These are phyloP conservation scores for Tenualosa thibaudeaui DNA, from an alignment of 2,797 vertebrate species.

Conservation along the genomic window DNA sequence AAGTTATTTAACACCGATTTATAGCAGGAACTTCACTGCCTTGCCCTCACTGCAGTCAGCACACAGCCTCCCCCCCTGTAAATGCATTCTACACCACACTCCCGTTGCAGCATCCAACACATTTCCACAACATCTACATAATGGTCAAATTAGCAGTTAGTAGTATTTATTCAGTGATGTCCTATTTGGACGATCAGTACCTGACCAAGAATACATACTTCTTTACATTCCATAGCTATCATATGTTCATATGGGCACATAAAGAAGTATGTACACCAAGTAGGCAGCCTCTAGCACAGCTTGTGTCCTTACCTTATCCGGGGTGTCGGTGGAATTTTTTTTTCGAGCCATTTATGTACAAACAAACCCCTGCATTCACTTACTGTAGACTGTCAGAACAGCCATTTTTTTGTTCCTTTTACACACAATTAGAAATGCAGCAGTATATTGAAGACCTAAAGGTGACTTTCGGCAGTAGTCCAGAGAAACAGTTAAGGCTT, in stretches of 20 bases:
- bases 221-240: constrained; percentile 99
- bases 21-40: constrained; percentile 4
- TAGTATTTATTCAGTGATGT: constrained; percentile 38
- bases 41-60: constrained; percentile 7
- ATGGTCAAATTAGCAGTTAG: constrained; percentile 33
- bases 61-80: background rate
- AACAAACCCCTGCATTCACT: constrained; percentile 30
- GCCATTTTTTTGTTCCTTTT: constrained; percentile 51
- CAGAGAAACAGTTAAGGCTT: constrained; percentile 49
- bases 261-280: constrained; percentile 99
- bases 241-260: constrained; percentile 99
- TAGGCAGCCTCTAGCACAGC: constrained; percentile 76
- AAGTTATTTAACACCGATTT: constrained; percentile 17
- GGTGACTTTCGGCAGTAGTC: constrained; percentile 79
- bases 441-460: constrained; percentile 65
- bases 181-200: constrained; percentile 72
- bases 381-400: constrained; percentile 8
- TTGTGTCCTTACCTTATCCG: constrained; percentile 69
- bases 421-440: constrained; percentile 64
- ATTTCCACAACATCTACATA: constrained; percentile 6
- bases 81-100: constrained; percentile 24
- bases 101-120: constrained; percentile 2
- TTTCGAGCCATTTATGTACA: constrained; percentile 12
- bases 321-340: constrained; percentile 61
- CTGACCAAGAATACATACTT: constrained; percentile 99